These are phyloP conservation scores for Zhuqinia jingwanae DNA, from an alignment of 2,888 invertebrate species.

Conservation along the genomic window DNA sequence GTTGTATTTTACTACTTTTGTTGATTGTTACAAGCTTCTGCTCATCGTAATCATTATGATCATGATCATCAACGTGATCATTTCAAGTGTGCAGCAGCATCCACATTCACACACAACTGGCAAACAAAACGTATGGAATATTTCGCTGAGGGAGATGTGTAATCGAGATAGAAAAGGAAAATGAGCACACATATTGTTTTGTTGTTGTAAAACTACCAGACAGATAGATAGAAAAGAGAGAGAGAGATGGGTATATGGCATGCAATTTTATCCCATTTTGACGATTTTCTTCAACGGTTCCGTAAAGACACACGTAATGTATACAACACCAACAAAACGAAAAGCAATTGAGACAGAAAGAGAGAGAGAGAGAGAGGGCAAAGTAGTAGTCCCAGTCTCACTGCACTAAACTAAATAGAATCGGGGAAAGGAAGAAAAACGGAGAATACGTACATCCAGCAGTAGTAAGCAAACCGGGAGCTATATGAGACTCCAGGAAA, in stretches of 20 bases:
- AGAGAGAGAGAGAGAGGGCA: slow-evolving; percentile 5
- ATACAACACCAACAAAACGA: slow-evolving; percentile 10
- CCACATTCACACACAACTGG: background rate
- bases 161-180: slow-evolving; percentile 46
- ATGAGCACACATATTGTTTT: slow-evolving; percentile 28
- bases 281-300: slow-evolving; percentile 49
- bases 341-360: background rate
- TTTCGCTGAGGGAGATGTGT: slow-evolving; percentile 43
- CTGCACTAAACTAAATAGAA: background rate
- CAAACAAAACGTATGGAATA: slow-evolving; percentile 51
- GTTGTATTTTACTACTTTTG: slow-evolving; percentile 12
- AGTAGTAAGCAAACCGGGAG: background rate
- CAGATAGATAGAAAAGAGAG: too few relatives aligned
- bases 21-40: slow-evolving; percentile 45
- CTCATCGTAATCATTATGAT: slow-evolving; percentile 45
- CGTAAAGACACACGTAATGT: slow-evolving; percentile 40
- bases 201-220: slow-evolving; percentile 33
- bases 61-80: slow-evolving; percentile 44
- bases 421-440: slow-evolving; percentile 1
- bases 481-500: slow-evolving; percentile 3
- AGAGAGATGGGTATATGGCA: slow-evolving; percentile 50
- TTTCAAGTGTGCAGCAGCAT: slow-evolving; percentile 47
- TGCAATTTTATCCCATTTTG: slow-evolving; percentile 69
- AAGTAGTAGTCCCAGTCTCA: background rate
- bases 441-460: background rate